A percentile compares a stretch with the other conserved stretches of the same genome.
These are phyloP conservation scores for Oenanthe oenanthe DNA, from an alignment of 2,113 vertebrate species.

Conservation along the genomic window DNA sequence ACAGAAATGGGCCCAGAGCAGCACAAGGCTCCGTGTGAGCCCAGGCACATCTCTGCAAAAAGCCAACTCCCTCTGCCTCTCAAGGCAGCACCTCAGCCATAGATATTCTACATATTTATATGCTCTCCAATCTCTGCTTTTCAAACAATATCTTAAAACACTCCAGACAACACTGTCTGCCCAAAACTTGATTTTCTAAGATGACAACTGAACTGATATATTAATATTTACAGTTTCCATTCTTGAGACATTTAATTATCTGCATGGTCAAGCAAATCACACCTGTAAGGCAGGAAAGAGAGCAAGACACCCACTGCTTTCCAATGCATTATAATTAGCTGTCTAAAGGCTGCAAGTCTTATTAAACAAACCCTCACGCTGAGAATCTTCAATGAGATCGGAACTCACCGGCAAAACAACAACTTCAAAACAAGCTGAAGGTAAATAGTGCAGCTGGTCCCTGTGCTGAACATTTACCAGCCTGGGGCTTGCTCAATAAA, in stretches of 20 bases:
- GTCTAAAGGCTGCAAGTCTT: not conserved
- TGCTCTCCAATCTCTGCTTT: not conserved
- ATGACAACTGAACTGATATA: not conserved
- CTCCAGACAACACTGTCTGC: not conserved
- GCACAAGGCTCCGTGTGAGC: accelerated
- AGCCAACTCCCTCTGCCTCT: not conserved
- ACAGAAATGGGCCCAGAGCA: not conserved
- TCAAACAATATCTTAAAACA: not conserved
- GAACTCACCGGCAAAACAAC: not conserved
- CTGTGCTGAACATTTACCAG: not conserved
- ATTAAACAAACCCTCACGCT: not conserved
- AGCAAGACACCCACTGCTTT: not conserved
- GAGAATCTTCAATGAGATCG: not conserved
- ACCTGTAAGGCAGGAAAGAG: not conserved
- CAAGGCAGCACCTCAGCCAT: not conserved
- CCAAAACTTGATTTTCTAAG: not conserved
- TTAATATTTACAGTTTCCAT: not conserved
- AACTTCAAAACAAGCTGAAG: not conserved
- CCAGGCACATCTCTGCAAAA: not conserved
- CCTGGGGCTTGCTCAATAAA: not conserved
- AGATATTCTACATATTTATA: accelerated
- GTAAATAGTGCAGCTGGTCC: not conserved
- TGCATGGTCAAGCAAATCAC: not conserved
- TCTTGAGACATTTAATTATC: not conserved
- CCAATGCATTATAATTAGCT: not conserved